Percentiles rank a stretch among this genome's conserved stretches.
Evolutionary conservation across 2,888 invertebrate species (phyloP).

Genomic region (Philhelius pedissequus): DNA sequence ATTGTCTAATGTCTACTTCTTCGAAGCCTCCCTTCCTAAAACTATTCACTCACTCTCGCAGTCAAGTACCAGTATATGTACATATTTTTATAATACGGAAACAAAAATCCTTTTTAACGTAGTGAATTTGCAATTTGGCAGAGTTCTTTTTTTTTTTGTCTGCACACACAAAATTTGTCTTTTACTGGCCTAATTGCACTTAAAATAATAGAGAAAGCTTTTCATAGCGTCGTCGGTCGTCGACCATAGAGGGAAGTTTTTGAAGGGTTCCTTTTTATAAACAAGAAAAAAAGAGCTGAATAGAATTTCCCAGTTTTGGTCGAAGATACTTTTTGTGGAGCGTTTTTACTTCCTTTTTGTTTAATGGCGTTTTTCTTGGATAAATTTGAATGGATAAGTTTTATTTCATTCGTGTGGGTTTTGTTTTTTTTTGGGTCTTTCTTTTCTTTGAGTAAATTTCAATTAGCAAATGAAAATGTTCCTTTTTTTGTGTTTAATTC

Average conservation of each 20-base stretch:
- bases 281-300: neutral
- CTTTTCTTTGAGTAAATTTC: neutral
- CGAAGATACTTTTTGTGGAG: neutral
- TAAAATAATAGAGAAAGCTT: conserved; percentile 2
- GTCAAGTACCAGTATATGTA: neutral
- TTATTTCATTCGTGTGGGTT: neutral
- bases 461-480: conserved; percentile 17
- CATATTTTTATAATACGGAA: neutral
- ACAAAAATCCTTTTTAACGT: neutral
- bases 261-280: neutral
- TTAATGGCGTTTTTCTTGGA: neutral
- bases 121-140: neutral
- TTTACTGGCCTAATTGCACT: conserved; percentile 16
- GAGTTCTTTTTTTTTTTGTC: neutral
- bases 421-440: neutral
- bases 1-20: neutral
- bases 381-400: neutral
- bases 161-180: neutral
- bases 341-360: neutral
- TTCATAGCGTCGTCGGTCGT: neutral
- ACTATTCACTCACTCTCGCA: neutral
- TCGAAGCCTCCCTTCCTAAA: neutral
- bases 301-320: neutral
- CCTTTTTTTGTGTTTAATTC: neutral
- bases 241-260: neutral